A percentile compares a stretch with the other conserved stretches of the same genome.
These are phyloP conservation scores for Arnoldichthys spilopterus DNA, from an alignment of 2,797 vertebrate genomes.

Conservation along the genomic window DNA sequence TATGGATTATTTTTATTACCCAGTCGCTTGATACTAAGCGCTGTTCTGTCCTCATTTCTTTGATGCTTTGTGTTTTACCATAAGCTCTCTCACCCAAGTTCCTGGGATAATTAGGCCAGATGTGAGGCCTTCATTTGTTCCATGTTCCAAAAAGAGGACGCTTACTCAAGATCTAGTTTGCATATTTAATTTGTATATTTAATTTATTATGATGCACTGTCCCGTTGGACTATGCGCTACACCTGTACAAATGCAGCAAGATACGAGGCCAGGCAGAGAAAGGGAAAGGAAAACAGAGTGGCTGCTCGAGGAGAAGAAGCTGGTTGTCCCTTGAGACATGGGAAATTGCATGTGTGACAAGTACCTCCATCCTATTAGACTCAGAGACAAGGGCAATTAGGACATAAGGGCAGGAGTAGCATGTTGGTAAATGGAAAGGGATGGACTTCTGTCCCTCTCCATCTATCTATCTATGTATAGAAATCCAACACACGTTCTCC, in stretches of 20 bases:
- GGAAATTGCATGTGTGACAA: slow-evolving; percentile 21
- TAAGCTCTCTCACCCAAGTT: neutral
- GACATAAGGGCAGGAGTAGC: neutral
- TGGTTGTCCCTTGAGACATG: slow-evolving; percentile 27
- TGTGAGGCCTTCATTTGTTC: neutral
- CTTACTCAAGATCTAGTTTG: slow-evolving; percentile 6
- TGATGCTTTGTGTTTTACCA: slow-evolving; percentile 18
- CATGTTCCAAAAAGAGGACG: neutral
- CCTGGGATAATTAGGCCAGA: slow-evolving; percentile 11
- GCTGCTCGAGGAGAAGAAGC: neutral
- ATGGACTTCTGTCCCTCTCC: neutral
- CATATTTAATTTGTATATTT: neutral
- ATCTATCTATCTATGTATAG: too few relatives aligned
- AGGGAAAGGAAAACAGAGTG: neutral
- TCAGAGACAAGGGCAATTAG: neutral
- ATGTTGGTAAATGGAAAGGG: neutral
- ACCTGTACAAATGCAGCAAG: neutral
- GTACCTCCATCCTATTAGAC: neutral
- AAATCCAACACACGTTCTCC: too few relatives aligned
- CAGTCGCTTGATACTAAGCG: neutral
- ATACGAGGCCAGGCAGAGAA: neutral
- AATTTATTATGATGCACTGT: neutral
- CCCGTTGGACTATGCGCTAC: neutral
- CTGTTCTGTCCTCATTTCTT: neutral
- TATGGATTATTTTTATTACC: too few relatives aligned